Conservation (phyloP, 2,797 vertebrate species). For the Tangara arthus region DNA sequence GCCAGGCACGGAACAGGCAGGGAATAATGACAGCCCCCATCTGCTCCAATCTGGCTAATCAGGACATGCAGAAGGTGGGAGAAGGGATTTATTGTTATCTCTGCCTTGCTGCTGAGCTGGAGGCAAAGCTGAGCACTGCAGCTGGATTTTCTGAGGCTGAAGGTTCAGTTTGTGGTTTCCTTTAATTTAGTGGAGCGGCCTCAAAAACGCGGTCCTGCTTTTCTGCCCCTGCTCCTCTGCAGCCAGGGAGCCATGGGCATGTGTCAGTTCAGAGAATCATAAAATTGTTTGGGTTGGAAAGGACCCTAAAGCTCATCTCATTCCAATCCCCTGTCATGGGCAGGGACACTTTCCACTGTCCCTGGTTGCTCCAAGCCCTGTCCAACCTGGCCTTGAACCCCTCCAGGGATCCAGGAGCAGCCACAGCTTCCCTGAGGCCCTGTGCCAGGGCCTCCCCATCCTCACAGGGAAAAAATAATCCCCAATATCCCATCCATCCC, state of each 20-base stretch:
- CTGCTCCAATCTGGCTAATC: not conserved
- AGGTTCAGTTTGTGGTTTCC: not conserved
- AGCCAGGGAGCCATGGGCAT: not conserved
- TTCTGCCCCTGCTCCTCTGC: not conserved
- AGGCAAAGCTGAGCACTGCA: not conserved
- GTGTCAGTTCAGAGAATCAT: not conserved
- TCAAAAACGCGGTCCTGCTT: not conserved
- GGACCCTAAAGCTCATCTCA: not conserved
- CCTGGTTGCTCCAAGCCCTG: rapidly evolving
- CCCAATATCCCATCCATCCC: not conserved
- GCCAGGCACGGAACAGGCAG: not conserved
- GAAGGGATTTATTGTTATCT: slow-evolving; percentile 49
- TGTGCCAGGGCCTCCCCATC: not conserved
- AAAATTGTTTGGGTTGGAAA: not conserved
- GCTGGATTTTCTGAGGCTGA: not conserved
- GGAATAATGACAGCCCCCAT: not conserved
- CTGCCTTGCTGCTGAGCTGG: not conserved
- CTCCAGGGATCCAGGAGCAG: not conserved
- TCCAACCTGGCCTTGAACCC: rapidly evolving
- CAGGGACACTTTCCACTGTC: rapidly evolving
- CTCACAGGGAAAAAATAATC: not conserved
- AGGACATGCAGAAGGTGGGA: slow-evolving; percentile 10
- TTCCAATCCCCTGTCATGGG: not conserved
- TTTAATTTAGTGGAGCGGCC: not conserved
- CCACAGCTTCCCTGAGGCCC: not conserved